Conservation (phyloP, 2,888 invertebrate genomes). For the Cosmopolites sordidus region DNA sequence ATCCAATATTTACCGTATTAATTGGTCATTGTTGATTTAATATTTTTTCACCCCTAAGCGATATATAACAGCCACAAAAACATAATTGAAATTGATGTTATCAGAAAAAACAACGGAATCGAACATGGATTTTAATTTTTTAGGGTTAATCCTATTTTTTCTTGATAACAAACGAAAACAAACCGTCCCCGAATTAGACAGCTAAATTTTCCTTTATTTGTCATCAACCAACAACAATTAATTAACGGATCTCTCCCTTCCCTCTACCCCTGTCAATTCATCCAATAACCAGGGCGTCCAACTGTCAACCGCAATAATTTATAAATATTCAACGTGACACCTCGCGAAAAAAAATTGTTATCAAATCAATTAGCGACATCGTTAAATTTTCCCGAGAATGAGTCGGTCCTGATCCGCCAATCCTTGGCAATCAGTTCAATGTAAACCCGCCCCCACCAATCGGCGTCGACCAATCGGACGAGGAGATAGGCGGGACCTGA, state of each 20-base stretch:
- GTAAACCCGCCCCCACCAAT: conserved; percentile 17
- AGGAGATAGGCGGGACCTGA: conserved; percentile 19
- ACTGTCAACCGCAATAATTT: conserved; percentile 15
- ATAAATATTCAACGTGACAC: conserved; percentile 21
- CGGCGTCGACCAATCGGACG: conserved; percentile 23
- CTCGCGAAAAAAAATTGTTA: conserved; percentile 24
- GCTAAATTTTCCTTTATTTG: conserved; percentile 8
- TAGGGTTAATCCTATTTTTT: background rate
- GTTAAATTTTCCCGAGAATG: conserved; percentile 32
- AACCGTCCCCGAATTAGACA: background rate
- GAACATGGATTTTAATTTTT: background rate
- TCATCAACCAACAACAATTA: conserved; percentile 17
- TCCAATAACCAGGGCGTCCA: conserved; percentile 9
- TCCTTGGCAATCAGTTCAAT: conserved; percentile 25
- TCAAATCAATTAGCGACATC: conserved; percentile 34
- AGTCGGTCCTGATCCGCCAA: conserved; percentile 28
- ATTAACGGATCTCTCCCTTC: conserved; percentile 11
- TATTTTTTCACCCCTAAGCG: too few species aligned
- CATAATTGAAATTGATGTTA: too few species aligned
- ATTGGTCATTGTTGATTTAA: too few species aligned
- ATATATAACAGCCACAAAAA: too few species aligned
- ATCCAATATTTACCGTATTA: too few species aligned
- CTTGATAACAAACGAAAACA: background rate
- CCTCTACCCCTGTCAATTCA: conserved; percentile 1
- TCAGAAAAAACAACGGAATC: too few species aligned